phyloP scores from a whole-genome alignment of 2,113 vertebrate species.

The Grammomys surdaster region DNA sequence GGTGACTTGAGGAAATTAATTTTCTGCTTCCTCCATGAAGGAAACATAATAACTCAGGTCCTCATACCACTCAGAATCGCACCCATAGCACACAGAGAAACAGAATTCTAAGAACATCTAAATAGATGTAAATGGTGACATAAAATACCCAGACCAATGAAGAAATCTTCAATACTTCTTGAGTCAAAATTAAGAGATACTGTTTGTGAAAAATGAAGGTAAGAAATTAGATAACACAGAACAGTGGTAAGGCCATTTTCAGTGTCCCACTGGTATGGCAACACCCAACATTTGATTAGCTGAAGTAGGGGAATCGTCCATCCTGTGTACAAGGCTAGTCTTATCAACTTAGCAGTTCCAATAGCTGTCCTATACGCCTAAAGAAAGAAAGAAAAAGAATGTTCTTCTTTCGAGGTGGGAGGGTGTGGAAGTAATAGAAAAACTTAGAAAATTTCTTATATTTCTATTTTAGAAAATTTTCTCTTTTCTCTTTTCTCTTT shows the following conservation, averaged over 20 bases:
- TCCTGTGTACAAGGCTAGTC: too few species aligned
- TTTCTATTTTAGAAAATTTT: too few species aligned
- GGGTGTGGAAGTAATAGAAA: neutral
- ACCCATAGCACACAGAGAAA: neutral
- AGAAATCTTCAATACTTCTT: neutral
- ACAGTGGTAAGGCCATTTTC: neutral
- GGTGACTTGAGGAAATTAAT: neutral
- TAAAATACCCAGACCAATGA: neutral
- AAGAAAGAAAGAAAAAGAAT: neutral
- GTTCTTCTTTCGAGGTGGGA: neutral
- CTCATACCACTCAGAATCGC: neutral
- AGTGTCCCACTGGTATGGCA: neutral
- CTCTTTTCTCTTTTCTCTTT: too few species aligned
- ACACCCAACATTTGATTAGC: too few species aligned
- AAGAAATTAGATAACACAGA: neutral
- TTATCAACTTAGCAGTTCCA: neutral
- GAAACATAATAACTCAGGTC: neutral
- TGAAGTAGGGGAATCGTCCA: neutral
- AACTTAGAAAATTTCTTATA: neutral
- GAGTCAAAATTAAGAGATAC: neutral
- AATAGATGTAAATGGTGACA: neutral
- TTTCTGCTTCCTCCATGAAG: neutral
- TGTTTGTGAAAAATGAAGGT: neutral
- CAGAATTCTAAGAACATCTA: neutral
- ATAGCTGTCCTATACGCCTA: neutral